Base-by-base conservation (phyloP, 2,797 vertebrate genomes). In the Cuculus canorus region DNA sequence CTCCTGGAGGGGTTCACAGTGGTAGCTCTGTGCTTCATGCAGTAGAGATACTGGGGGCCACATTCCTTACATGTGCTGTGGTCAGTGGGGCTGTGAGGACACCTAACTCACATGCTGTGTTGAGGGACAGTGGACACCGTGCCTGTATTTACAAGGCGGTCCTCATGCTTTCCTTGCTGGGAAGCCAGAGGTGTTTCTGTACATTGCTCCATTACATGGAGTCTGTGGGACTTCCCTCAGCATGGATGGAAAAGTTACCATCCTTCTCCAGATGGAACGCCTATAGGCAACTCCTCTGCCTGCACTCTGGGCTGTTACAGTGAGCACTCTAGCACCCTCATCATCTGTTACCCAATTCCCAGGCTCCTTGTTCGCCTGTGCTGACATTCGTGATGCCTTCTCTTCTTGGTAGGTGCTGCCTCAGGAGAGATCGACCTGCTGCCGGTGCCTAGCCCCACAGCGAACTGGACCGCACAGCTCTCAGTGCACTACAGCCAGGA, bases 401-500 rank as follows among this genome's bases (percentile, higher is more conserved):
- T 35, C 30, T 80, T 73, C 39, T 80, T 0, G n/a, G 39, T 90
- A 99, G 99, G 99, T 94, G 99, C 99, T 64, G 99, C 99, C 43
- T 97, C 99, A 45, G 99, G 99, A 17, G 99, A 99, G 95, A 98
- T 99, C 4, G 99, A 99, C 94, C 98, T 99, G 77, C 98, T 99
- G 94, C 99, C 99, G 3, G 98, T 99, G 92, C 99, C 99, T 0
- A 98, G 99, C 45, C 99, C 99, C 33, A 98, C 96, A 2, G 98
- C 98, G 35, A 99, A 99, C 97, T 99, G 99, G 99, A 99, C 99
- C 0, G 98, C 99, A 0, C 98, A 98, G 4, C 98, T 99, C 82
- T 99, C 99, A 0, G 99, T 99, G 22, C 98, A 99, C 75, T 99
- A 99, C 73, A 99, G 99, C 80, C 99, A 99, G 54, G 99, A 99